Evolutionary conservation across 2,113 vertebrate genomes (phyloP).

Genomic region (Centropristis striata): DNA sequence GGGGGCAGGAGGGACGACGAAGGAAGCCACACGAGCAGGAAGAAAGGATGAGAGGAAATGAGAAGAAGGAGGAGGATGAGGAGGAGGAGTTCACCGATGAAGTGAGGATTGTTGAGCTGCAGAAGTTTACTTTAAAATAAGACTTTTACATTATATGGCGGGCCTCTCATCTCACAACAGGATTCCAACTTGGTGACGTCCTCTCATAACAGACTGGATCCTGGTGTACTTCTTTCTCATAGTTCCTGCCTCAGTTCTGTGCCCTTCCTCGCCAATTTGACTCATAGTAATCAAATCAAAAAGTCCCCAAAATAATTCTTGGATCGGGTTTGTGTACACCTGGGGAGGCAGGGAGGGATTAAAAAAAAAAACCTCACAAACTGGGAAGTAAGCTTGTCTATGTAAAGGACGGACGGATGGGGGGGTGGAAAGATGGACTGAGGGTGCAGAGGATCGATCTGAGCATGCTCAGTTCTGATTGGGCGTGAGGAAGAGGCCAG

Average conservation of each 20-base stretch:
- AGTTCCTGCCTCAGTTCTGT: constrained; percentile 38
- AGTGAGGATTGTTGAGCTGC: constrained; percentile 23
- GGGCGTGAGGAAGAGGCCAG: constrained; percentile 43
- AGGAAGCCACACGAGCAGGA: not conserved
- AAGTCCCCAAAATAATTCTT: constrained; percentile 41
- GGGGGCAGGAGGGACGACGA: constrained; percentile 1
- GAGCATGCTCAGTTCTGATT: constrained; percentile 44
- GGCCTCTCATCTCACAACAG: constrained; percentile 45
- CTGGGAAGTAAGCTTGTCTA: constrained; percentile 18
- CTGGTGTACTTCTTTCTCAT: constrained; percentile 47
- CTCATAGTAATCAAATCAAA: constrained; percentile 19
- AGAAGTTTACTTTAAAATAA: constrained; percentile 24
- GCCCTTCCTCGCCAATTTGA: constrained; percentile 31
- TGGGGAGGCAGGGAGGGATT: constrained; percentile 28
- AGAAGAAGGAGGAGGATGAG: not conserved
- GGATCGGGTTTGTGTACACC: constrained; percentile 46
- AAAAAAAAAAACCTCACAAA: not conserved
- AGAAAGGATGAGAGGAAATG: not conserved
- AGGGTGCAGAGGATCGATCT: constrained; percentile 21
- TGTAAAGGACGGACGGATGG: not conserved
- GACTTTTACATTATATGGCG: constrained; percentile 47
- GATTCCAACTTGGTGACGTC: constrained; percentile 35
- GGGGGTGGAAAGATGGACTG: constrained; percentile 22
- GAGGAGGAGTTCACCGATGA: not conserved
- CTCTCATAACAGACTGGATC: constrained; percentile 36